Evolutionary conservation across 2,888 invertebrate genomes (phyloP).

Genomic region (Nemurella pictetii): DNA sequence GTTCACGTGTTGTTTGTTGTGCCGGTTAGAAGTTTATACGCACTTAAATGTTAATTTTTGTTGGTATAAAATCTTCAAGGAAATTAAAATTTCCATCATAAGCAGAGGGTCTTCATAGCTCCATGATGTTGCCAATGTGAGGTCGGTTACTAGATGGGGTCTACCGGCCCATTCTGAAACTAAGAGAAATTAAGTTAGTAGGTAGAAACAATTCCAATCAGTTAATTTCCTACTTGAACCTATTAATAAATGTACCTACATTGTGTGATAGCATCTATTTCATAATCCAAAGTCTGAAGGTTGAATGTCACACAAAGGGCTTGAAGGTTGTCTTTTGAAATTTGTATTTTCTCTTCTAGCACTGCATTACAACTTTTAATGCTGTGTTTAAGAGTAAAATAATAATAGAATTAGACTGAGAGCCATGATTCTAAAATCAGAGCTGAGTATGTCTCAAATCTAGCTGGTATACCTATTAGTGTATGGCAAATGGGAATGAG

Average conservation of each 20-base stretch:
- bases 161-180: slow-evolving; percentile 42
- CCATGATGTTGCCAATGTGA: slow-evolving; percentile 28
- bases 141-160: slow-evolving; percentile 30
- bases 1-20: slow-evolving; percentile 6
- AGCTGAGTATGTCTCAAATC: not conserved
- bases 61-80: slow-evolving; percentile 33
- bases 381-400: not conserved
- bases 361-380: not conserved
- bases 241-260: too few relatives aligned
- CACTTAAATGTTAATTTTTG: slow-evolving; percentile 31
- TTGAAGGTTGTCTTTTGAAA: not conserved
- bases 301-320: not conserved
- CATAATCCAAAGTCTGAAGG: not conserved
- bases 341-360: not conserved
- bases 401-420: not conserved
- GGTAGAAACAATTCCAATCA: too few relatives aligned
- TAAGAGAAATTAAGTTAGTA: slow-evolving; percentile 34
- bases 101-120: slow-evolving; percentile 16
- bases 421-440: not conserved
- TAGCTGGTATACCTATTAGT: too few relatives aligned
- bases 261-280: not conserved
- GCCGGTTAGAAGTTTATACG: slow-evolving; percentile 27
- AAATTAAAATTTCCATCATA: slow-evolving; percentile 38
- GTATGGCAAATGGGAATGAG: not conserved
- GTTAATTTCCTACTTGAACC: not conserved